These are phyloP conservation scores for Paracyclopina nana DNA, from an alignment of 1,140 invertebrate species.

Conservation along the genomic window DNA sequence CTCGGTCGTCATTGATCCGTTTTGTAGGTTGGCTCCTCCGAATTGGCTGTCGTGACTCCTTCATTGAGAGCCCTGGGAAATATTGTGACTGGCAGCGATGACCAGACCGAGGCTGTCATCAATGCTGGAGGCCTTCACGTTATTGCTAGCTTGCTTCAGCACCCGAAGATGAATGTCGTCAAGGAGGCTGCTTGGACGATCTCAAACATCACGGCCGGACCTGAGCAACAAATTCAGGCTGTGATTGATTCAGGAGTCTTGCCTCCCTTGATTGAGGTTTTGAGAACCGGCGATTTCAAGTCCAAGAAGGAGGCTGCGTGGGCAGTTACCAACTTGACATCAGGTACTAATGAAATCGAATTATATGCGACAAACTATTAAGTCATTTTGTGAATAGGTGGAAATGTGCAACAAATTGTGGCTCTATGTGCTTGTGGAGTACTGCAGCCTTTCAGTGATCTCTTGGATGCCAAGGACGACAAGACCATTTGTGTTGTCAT, in stretches of 20 bases:
- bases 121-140: constrained; percentile 49
- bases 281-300: constrained; percentile 49
- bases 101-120: constrained; percentile 76
- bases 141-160: constrained; percentile 47
- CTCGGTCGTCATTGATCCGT: not conserved
- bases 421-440: constrained; percentile 36
- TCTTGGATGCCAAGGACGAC: constrained; percentile 34
- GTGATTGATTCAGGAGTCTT: constrained; percentile 50
- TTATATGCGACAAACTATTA: too few species aligned
- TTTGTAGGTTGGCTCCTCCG: constrained; percentile 16
- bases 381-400: too few species aligned
- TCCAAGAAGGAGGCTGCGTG: constrained; percentile 60
- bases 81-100: constrained; percentile 41
- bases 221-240: constrained; percentile 45
- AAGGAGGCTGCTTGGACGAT: constrained; percentile 66
- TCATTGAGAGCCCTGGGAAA: constrained; percentile 53
- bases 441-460: constrained; percentile 33
- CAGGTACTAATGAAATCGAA: too few species aligned
- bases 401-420: constrained; percentile 38
- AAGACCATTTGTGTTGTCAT: constrained; percentile 38
- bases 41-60: constrained; percentile 74
- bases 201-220: constrained; percentile 61
- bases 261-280: constrained; percentile 42
- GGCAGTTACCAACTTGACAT: constrained; percentile 58
- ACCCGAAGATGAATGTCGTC: constrained; percentile 51